Conservation (phyloP, 2,113 vertebrate genomes). For the Holacanthus passer region DNA sequence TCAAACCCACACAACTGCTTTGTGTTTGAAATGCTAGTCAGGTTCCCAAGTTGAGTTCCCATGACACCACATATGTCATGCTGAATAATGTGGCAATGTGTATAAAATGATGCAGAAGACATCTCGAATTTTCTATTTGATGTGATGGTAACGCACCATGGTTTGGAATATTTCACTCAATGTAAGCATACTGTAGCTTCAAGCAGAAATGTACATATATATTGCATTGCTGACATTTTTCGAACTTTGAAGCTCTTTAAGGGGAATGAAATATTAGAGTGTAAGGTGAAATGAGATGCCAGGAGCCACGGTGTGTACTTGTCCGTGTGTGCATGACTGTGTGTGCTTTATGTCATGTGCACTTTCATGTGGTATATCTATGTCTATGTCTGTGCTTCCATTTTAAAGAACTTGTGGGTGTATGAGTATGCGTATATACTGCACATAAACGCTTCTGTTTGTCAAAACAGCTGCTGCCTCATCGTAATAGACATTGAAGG, state of each 20-base stretch:
- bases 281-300: slow-evolving; percentile 28
- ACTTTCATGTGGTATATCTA: neutral
- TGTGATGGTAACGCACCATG: slow-evolving; percentile 30
- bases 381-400: neutral
- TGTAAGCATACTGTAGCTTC: slow-evolving; percentile 32
- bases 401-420: neutral
- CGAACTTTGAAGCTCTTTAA: slow-evolving; percentile 46
- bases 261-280: slow-evolving; percentile 32
- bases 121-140: slow-evolving; percentile 48
- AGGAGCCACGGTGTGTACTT: slow-evolving; percentile 18
- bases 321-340: neutral
- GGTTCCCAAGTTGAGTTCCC: slow-evolving; percentile 35
- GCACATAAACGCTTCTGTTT: slow-evolving; percentile 7
- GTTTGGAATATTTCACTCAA: slow-evolving; percentile 30
- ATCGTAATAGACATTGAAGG: neutral
- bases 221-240: slow-evolving; percentile 14
- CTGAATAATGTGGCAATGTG: slow-evolving; percentile 29
- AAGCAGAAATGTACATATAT: slow-evolving; percentile 29
- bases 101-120: slow-evolving; percentile 47
- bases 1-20: slow-evolving; percentile 28
- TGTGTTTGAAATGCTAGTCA: slow-evolving; percentile 36
- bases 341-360: neutral
- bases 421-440: neutral
- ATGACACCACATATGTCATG: slow-evolving; percentile 49
- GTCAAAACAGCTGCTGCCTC: neutral